Base-by-base conservation (phyloP, 2,113 vertebrate species). In the Taurulus bubalis region DNA sequence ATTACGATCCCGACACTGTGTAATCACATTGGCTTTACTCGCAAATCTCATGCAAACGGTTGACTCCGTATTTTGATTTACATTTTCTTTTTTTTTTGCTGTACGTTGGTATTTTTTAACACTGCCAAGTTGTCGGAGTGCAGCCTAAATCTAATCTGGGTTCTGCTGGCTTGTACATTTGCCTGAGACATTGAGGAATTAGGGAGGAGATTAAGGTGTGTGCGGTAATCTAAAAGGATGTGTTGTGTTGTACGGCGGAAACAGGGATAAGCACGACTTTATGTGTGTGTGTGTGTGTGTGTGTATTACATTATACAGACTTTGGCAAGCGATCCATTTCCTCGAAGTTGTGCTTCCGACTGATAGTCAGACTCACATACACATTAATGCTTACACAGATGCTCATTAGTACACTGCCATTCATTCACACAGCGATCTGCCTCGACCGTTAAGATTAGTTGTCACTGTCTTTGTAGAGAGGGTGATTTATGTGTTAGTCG, bases 401-500 rank as follows among this genome's bases (percentile, higher is more conserved):
- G 83, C 85, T 84, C 64, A 30, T 36, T 74, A 65, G 56, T 70
- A 30, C 34, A 8, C 40, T 32, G 69, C 34, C 79, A 38, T 80
- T 81, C 77, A 83, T 63, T 74, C 64, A 82, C 86, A 55, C 77
- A 49, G 67, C 69, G 58, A 88, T 83, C 65, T 47, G 64, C 71
- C 49, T 63, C 26, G 45, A 70, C 69, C 49, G 83, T 88, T 93
- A 91, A 83, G 82, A 89, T 93, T 86, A 88, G 85, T 51, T 91
- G 92, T 85, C 86, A 83, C 59, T 83, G 18, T 89, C 89, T 94
- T 94, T 95, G 93, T 95, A 87, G 53, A 51, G 59, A 62, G 55
- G 62, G 85, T 94, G 93, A 95, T 94, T 93, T 90, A 94, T 93
- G 88, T 77, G 87, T 74, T 83, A 28, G 67, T 86, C 2, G 72